phyloP scores from a whole-genome alignment of 2,113 vertebrate genomes.

The Crotophaga sulcirostris region DNA sequence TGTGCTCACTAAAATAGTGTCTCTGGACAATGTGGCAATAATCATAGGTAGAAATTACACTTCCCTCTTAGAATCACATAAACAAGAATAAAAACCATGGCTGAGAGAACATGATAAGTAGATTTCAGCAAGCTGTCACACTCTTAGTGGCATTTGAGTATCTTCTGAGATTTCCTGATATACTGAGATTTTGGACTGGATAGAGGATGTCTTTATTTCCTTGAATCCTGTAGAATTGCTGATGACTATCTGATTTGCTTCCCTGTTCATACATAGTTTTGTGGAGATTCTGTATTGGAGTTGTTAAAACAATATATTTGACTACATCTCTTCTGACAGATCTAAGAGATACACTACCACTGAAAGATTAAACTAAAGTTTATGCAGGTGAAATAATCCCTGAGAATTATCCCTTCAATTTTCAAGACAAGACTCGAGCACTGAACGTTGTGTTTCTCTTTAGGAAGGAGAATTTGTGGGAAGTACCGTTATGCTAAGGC shows the following conservation, averaged over 20 bases:
- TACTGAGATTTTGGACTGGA: background rate
- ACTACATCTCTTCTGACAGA: background rate
- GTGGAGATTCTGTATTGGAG: background rate
- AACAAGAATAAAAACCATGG: background rate
- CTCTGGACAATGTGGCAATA: background rate
- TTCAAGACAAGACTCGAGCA: background rate
- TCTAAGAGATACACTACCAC: background rate
- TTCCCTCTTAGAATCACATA: background rate
- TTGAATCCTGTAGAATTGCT: background rate
- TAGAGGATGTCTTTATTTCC: slow-evolving; percentile 9
- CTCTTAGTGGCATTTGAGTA: background rate
- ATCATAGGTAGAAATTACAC: slow-evolving; percentile 16
- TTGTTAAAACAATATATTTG: background rate
- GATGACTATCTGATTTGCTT: background rate
- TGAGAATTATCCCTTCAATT: background rate
- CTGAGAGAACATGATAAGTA: background rate
- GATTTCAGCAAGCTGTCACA: background rate
- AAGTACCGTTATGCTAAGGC: background rate
- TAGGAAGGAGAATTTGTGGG: background rate
- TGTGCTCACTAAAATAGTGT: slow-evolving; percentile 15
- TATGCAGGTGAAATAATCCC: background rate
- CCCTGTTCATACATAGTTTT: background rate
- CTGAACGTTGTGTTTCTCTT: background rate
- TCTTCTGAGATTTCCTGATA: background rate
- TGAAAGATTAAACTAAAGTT: background rate